Evolutionary conservation across 2,113 vertebrate genomes (phyloP), one percentile per base, ranked within the genome.

Genomic region (Condylura cristata): DNA sequence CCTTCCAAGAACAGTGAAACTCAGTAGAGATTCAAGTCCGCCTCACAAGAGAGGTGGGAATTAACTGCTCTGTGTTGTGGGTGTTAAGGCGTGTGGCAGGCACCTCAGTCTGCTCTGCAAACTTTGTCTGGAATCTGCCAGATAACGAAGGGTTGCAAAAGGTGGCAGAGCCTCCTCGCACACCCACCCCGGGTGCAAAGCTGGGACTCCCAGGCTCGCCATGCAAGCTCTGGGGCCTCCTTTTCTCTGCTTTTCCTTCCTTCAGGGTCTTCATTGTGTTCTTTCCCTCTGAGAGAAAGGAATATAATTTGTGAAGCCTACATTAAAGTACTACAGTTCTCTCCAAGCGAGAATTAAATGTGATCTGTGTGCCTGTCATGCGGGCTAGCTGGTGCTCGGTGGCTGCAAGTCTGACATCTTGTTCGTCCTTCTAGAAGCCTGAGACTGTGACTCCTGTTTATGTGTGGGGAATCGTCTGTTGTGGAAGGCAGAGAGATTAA

Each of bases 1-100:
- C 98, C 96, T 98, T 98, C 98, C 98, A 98, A 98, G 97, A 98
- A 97, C 97, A 98, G 97, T 93, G 92, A 93, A 98, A 96, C 98
- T 98, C 97, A 97, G 12, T 97, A 93, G 97, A 98, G 98, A 98
- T 98, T 98, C 98, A 98, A 98, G 98, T 98, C 97, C 93, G 98
- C 98, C 98, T 98, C 4, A 0, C 78, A 85, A 76, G 97, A 98
- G 97, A 98, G 51, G 97, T 91, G 95, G 98, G 97, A 97, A 97
- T 97, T 96, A 97, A 95, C 86, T 91, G 91, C 88, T 97, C 97
- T 98, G 98, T 97, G 97, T 98, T 95, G 65, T 75, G 30, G 78
- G 51, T 93, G 96, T 88, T 90, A 63, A 94, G 94, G 95, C 94
- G 65, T 71, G 95, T 94, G 2, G n/a, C 85, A 68, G 86, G 96